A percentile compares a stretch with the other conserved stretches of the same genome.
These are phyloP conservation scores for Drosophila antonietae DNA, from an alignment of 2,888 invertebrate species.

Conservation along the genomic window DNA sequence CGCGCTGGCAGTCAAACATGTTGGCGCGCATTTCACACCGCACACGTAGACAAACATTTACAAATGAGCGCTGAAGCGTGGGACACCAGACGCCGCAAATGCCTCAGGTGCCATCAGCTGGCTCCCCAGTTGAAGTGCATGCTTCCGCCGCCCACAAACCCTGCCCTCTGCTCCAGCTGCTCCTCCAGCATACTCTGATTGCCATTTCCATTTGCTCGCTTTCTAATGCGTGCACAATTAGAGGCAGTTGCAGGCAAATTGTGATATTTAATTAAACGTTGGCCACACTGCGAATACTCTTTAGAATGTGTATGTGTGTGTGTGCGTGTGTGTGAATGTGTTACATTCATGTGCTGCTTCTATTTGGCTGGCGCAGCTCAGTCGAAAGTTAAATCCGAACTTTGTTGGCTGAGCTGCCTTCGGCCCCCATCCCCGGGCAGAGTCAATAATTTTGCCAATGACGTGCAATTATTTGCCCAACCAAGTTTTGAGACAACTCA, in stretches of 20 bases:
- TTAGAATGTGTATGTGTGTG: not conserved
- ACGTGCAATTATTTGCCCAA: conserved; percentile 75
- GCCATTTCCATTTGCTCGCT: conserved; percentile 12
- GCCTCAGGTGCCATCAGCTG: conserved; percentile 47
- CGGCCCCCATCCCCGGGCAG: conserved; percentile 3
- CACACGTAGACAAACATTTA: conserved; percentile 69
- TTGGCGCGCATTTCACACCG: conserved; percentile 53
- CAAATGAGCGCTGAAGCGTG: conserved; percentile 68
- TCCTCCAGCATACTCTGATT: not conserved
- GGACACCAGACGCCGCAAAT: conserved; percentile 49
- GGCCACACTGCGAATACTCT: conserved; percentile 4
- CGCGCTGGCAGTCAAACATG: conserved; percentile 3
- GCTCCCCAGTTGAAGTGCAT: conserved; percentile 5
- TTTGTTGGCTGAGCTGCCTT: not conserved
- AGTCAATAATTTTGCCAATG: conserved; percentile 75
- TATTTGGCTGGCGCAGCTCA: conserved; percentile 1
- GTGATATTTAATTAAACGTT: conserved; percentile 64
- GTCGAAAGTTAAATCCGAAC: conserved; percentile 12
- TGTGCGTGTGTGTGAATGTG: not conserved
- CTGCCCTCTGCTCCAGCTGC: not conserved
- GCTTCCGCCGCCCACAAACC: not conserved
- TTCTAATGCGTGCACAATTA: conserved; percentile 60
- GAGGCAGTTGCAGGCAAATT: conserved; percentile 54
- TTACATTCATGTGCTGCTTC: conserved; percentile 1
- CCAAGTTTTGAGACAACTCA: conserved; percentile 56